Base-by-base conservation (phyloP, 2,888 invertebrate genomes). In the Brachyptera putata region DNA sequence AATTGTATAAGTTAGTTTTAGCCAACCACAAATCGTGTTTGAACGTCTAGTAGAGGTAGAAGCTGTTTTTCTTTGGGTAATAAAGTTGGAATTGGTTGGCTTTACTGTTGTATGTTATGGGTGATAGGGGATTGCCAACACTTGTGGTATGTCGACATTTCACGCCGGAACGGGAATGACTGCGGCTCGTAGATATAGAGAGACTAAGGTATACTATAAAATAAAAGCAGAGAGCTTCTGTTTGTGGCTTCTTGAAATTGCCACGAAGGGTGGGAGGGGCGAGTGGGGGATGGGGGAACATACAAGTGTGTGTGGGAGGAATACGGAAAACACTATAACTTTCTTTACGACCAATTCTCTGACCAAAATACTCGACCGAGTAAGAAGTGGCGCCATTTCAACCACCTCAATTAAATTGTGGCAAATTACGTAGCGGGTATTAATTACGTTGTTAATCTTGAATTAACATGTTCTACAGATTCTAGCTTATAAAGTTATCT, bases 11-110 rank as follows among this genome's bases (percentile, higher is more conserved):
- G 43, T 61, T 61, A 57, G 53, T 57, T 49, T 39, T 30, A 57
- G 53, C 63, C 63, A 58, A 63, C 63, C 63, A 63, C 63, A 63
- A 63, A 61, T 63, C 63, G 63, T 50, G 57, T 61, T 48, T 39
- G 39, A 34, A 53, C 34, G 57, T 57, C 36, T 25, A 30, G 46
- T 26, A 49, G 56, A 22, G 63, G 58, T 61, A 61, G 36, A 36
- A 34, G 53, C 36, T 53, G 53, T 16, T 53, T 53, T 36, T n/a
- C n/a, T 36, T 53, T 22, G 22, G 53, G 53, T 53, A 53, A 58
- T 63, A 61, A 63, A 63, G 49, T 63, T 60, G 63, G 63, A 63
- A 63, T 63, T 63, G 63, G 63, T 63, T 63, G 61, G 61, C 63
- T 61, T 62, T 34, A 57, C 57, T 57, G 55, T 56, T 57, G 55